Evolutionary conservation across 2,888 invertebrate genomes (phyloP), one percentile per base, ranked within the genome.

Genomic region (Leucania comma): DNA sequence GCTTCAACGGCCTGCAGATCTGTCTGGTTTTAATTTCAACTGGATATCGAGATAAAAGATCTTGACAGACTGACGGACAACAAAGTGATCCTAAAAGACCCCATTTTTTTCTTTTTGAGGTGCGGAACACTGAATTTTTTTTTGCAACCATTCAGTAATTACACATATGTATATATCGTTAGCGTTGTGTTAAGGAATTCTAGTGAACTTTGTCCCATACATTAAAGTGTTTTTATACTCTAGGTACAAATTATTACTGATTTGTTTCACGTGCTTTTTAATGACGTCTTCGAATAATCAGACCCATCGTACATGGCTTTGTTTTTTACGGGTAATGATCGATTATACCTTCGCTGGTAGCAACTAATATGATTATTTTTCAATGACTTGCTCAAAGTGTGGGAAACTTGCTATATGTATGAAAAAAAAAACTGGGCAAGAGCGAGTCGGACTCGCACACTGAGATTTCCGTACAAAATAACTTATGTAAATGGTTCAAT

Each of bases 371-470:
- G 42, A 1, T 56, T 35, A 20, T 61, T 38, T 38, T 48, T 70
- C 6, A 32, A 58, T 74, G 75, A 68, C 46, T 68, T 61, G 69
- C 51, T 1, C 48, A 54, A 48, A 32, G 29, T 75, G 35, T 74
- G 75, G 46, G 24, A 75, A 68, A 57, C 14, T 14, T 9, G 26
- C n/a, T 0, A 20, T 32, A n/a, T n/a, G 17, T 26, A 29, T 29
- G 32, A 12, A 2, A 20, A 32, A 54, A 2, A 42, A 12, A 38
- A 38, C 17, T 17, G 17, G 42, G n/a, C n/a, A n/a, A n/a, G n/a
- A n/a, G n/a, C n/a, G n/a, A n/a, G n/a, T n/a, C n/a, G n/a, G n/a
- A n/a, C n/a, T n/a, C n/a, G n/a, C n/a, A n/a, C n/a, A n/a, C n/a
- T n/a, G n/a, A n/a, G n/a, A n/a, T n/a, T n/a, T n/a, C n/a, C n/a